Evolutionary conservation across 2,888 invertebrate genomes (phyloP), one percentile per base, ranked within the genome.

Genomic region (Polyploca ridens): DNA sequence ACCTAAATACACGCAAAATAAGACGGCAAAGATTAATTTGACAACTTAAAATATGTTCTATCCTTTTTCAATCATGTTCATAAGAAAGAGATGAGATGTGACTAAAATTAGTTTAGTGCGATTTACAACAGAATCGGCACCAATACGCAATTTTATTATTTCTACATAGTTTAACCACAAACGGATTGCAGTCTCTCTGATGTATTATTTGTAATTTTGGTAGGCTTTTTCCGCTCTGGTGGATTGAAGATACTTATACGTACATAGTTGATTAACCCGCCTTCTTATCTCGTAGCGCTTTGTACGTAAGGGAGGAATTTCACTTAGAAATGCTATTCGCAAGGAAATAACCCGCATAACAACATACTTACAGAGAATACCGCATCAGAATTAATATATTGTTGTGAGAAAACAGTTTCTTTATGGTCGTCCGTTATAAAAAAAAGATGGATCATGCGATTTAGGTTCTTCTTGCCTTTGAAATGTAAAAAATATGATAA

Each of bases 271-370:
- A 54, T 54, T 54, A 54, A 54, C 16, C 54, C 54, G 54, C 16
- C 54, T 19, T 54, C 54, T 54, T 54, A 54, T 54, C 54, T 54
- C 54, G 54, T 19, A 54, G 10, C 54, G 54, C 54, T 54, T 19
- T n/a, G 54, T 44, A 44, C n/a, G 14, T 27, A 19, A 44, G 61
- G 5, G 41, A 60, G 35, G 60, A 35, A 60, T 60, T 60, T 60
- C 60, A 60, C 46, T 63, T 63, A 41, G 46, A 19, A 46, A 44
- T 33, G 58, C 46, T 68, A 64, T 68, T 66, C 64, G 69, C 66
- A 65, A 70, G 64, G 44, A 61, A 44, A 62, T 46, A 60, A 60
- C 13, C 10, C 41, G 11, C 38, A 41, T 60, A n/a, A 16, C 60
- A 38, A 41, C 60, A 60, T 27, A 60, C 54, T 54, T 54, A 54